Evolutionary conservation across 2,797 vertebrate genomes (phyloP).

Genomic region (Mico argentatus): DNA sequence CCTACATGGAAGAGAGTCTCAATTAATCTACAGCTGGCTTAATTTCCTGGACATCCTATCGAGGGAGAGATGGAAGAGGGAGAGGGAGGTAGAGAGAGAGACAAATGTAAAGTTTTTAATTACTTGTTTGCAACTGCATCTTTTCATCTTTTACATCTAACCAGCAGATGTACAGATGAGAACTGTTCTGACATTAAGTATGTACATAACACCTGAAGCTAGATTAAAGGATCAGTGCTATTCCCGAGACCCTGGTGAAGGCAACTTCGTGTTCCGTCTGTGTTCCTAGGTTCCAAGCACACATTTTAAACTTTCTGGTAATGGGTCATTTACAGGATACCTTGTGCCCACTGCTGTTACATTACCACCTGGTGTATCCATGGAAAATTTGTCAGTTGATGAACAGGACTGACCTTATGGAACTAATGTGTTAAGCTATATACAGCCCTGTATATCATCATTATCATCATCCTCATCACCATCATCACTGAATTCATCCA

Average conservation of each 20-base stretch:
- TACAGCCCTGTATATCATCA: background rate
- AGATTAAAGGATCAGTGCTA: constrained; percentile 31
- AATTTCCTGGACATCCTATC: constrained; percentile 73
- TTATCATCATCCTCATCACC: background rate
- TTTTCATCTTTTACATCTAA: constrained; percentile 24
- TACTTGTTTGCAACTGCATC: background rate
- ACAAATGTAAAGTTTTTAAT: constrained; percentile 55
- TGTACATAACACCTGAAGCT: background rate
- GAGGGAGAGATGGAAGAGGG: constrained; percentile 51
- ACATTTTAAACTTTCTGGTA: constrained; percentile 33
- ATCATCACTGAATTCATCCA: background rate
- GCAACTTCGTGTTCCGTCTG: constrained; percentile 8
- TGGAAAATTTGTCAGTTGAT: constrained; percentile 37
- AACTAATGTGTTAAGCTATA: background rate
- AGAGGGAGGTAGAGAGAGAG: background rate
- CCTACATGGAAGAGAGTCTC: constrained; percentile 66
- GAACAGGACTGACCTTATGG: background rate
- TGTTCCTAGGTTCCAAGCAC: constrained; percentile 6
- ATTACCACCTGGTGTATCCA: constrained; percentile 58
- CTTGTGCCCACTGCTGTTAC: background rate
- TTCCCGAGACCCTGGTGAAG: constrained; percentile 19
- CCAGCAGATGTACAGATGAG: constrained; percentile 18
- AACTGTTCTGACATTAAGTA: background rate
- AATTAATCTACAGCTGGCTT: constrained; percentile 72
- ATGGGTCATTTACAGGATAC: constrained; percentile 59